Conservation (phyloP, 2,797 vertebrate species). For the Xerus rutilus region DNA sequence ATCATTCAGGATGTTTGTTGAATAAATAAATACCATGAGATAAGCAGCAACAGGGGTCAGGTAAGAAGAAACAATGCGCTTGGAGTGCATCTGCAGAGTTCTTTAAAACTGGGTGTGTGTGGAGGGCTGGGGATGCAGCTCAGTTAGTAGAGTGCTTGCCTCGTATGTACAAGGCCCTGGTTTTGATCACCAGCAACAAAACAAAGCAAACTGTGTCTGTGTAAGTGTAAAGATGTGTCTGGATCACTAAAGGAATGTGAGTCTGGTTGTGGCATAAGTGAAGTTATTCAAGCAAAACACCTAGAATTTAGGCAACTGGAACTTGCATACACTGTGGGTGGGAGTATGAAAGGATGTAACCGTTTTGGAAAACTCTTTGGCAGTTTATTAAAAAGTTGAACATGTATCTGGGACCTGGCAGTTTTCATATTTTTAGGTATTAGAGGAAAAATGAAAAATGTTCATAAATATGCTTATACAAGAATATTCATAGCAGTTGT, state of each 20-base stretch:
- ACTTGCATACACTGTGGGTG: not conserved
- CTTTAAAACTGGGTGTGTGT: not conserved
- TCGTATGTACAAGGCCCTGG: too few relatives aligned
- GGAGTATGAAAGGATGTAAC: not conserved
- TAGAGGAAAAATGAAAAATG: slow-evolving; percentile 40
- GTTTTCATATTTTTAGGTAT: slow-evolving; percentile 42
- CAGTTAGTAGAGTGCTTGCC: too few relatives aligned
- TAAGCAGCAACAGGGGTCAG: not conserved
- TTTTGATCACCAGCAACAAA: too few relatives aligned
- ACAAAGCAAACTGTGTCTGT: too few relatives aligned
- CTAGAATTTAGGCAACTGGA: not conserved
- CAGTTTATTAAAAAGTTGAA: slow-evolving; percentile 23
- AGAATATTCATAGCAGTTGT: not conserved
- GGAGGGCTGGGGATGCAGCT: too few relatives aligned
- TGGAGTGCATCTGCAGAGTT: not conserved
- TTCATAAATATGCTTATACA: not conserved
- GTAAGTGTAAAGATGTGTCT: not conserved
- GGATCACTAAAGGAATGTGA: not conserved
- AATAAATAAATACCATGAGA: not conserved
- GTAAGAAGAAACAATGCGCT: not conserved
- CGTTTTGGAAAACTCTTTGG: not conserved
- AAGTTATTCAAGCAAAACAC: not conserved
- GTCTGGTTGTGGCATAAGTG: not conserved
- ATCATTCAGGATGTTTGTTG: slow-evolving; percentile 21
- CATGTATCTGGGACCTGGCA: not conserved